Percentiles rank a stretch among this genome's conserved stretches.
These are phyloP conservation scores for Calameuta pallipes DNA, from an alignment of 2,888 invertebrate species.

Conservation along the genomic window DNA sequence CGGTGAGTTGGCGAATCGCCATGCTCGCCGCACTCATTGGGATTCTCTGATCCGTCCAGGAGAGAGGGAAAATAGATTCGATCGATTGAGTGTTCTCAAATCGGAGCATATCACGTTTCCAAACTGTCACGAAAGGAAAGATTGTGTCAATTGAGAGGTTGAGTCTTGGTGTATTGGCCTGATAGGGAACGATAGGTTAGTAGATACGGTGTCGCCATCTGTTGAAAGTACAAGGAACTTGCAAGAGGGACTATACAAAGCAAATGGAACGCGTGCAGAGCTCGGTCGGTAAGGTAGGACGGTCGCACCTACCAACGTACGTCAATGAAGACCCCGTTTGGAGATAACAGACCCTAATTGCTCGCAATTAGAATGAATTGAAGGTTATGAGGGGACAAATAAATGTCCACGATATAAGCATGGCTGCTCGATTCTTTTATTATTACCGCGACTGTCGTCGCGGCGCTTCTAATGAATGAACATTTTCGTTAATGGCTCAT, in stretches of 20 bases:
- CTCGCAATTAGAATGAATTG: slow-evolving; percentile 53
- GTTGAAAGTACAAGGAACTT: background rate
- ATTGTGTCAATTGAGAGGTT: background rate
- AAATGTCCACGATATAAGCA: slow-evolving; percentile 8
- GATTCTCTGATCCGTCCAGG: background rate
- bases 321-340: slow-evolving; percentile 4
- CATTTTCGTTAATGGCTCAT: background rate
- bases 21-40: background rate
- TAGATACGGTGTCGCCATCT: background rate
- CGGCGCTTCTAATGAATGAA: background rate
- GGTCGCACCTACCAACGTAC: background rate
- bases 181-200: background rate
- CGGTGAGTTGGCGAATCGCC: background rate
- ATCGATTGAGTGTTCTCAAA: background rate
- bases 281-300: slow-evolving; percentile 6
- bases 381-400: slow-evolving; percentile 43
- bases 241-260: background rate
- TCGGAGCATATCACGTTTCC: background rate
- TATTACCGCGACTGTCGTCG: background rate
- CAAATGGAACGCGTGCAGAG: background rate
- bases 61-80: background rate
- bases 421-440: background rate
- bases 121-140: background rate
- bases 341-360: slow-evolving; percentile 37
- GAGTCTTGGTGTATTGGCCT: background rate